A percentile compares a stretch with the other conserved stretches of the same genome.
Evolutionary conservation across 2,888 invertebrate genomes (phyloP).

Genomic region (Thecocarcelia acutangulata): DNA sequence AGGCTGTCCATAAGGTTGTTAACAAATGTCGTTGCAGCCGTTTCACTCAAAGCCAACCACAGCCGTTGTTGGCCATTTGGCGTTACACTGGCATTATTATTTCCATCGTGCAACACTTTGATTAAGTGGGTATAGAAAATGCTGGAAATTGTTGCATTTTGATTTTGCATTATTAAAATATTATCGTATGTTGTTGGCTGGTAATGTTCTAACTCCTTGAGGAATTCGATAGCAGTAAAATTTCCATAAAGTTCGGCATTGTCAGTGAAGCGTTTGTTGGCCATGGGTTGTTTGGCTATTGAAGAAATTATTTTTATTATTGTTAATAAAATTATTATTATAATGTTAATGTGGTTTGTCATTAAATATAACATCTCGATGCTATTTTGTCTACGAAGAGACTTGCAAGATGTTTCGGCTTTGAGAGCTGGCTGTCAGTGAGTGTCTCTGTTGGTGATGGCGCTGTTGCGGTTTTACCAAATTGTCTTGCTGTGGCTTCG

Average conservation of each 20-base stretch:
- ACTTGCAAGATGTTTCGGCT: slow-evolving; percentile 8
- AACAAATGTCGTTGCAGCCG: slow-evolving; percentile 50
- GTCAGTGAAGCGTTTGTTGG: slow-evolving; percentile 18
- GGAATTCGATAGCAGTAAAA: slow-evolving; percentile 64
- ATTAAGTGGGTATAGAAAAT: slow-evolving; percentile 51
- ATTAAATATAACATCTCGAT: slow-evolving; percentile 62
- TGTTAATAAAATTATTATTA: slow-evolving; percentile 66
- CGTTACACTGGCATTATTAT: slow-evolving; percentile 5
- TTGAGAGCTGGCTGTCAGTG: not conserved
- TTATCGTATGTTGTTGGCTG: slow-evolving; percentile 70
- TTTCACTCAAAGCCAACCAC: slow-evolving; percentile 20
- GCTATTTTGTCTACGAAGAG: slow-evolving; percentile 21
- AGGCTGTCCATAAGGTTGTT: slow-evolving; percentile 69
- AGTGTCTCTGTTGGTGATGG: slow-evolving; percentile 24
- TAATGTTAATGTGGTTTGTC: slow-evolving; percentile 58
- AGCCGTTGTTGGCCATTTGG: not conserved
- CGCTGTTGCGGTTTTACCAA: slow-evolving; percentile 33
- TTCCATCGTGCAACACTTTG: slow-evolving; percentile 14
- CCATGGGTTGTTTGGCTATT: slow-evolving; percentile 14
- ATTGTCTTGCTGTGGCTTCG: slow-evolving; percentile 35
- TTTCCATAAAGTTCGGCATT: slow-evolving; percentile 48
- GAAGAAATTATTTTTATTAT: slow-evolving; percentile 63
- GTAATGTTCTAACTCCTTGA: slow-evolving; percentile 69
- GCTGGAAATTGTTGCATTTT: slow-evolving; percentile 51
- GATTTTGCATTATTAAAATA: slow-evolving; percentile 69